Evolutionary conservation across 2,888 invertebrate species (phyloP).

Genomic region (Machimus atricapillus): DNA sequence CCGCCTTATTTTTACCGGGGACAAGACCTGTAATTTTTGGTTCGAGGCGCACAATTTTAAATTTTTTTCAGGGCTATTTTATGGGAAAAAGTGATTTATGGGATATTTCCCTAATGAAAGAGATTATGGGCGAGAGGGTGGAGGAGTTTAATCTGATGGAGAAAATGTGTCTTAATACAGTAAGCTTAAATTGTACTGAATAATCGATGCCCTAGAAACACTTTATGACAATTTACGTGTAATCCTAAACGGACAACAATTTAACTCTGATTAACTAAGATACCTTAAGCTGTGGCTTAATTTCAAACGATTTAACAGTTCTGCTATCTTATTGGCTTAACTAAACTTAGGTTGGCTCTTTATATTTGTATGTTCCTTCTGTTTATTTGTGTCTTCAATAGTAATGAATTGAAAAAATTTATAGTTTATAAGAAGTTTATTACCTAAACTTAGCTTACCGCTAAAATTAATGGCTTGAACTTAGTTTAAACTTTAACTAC

Average conservation of each 20-base stretch:
- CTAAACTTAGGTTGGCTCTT: too few species aligned
- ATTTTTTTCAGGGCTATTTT: background rate
- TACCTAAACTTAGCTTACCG: too few species aligned
- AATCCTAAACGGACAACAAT: background rate
- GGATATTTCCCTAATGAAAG: background rate
- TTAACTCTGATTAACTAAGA: background rate
- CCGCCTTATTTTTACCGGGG: background rate
- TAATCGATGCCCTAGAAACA: background rate
- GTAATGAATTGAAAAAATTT: too few species aligned
- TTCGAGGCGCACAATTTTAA: background rate
- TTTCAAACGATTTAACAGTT: too few species aligned
- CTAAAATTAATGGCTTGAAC: too few species aligned
- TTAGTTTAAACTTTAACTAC: too few species aligned
- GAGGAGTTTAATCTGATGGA: background rate
- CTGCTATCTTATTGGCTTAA: too few species aligned
- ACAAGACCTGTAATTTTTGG: background rate
- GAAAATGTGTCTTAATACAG: background rate
- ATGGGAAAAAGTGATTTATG: background rate
- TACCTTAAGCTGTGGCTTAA: too few species aligned
- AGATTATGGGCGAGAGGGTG: background rate
- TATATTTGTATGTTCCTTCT: too few species aligned
- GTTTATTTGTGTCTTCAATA: too few species aligned
- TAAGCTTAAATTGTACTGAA: background rate
- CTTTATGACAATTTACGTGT: background rate
- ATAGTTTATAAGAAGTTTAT: too few species aligned